Evolutionary conservation across 2,797 vertebrate genomes (phyloP), one percentile per base, ranked within the genome.

Genomic region (Paramormyrops hopkinsi): DNA sequence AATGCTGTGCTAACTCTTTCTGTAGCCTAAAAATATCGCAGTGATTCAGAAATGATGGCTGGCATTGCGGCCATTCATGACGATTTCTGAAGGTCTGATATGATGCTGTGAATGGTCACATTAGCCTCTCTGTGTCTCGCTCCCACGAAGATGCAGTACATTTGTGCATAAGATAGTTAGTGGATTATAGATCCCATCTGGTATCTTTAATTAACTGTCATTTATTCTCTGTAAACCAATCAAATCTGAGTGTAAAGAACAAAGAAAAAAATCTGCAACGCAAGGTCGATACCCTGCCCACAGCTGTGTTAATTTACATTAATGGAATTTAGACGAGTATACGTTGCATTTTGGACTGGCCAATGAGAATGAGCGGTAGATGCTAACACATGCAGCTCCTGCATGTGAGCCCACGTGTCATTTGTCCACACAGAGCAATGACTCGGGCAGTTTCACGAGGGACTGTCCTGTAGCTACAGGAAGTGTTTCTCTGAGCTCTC

Each of bases 201-300:
- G 88, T 87, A 69, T 56, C 44, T 25, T 91, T n/a, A 92, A 91
- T 92, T 91, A 56, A n/a, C 89, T 83, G 83, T 90, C 92, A 92
- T 94, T 90, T 25, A 90, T 91, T 90, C 44, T 90, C 86, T 90
- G 51, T 91, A 87, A 88, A 90, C 84, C 84, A 89, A 59, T 90
- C 86, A 85, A 54, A 83, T 89, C 76, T 91, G 91, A 19, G 91
- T 90, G 65, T 51, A 83, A 3, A 48, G 50, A 37, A 62, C 22
- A 12, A 12, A 29, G 25, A 46, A 46, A 82, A 46, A 19, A 82
- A 22, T 82, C 37, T 82, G 22, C 25, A 14, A 12, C 0, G 29
- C 4, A 14, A 73, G 3, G 25, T 73, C 33, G 37, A 19, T 76
- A 69, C 9, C 25, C 25, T 69, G 8, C 22, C 9, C 11, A 3